Evolutionary conservation across 2,888 invertebrate species (phyloP).

Genomic region (Dryobota labecula): DNA sequence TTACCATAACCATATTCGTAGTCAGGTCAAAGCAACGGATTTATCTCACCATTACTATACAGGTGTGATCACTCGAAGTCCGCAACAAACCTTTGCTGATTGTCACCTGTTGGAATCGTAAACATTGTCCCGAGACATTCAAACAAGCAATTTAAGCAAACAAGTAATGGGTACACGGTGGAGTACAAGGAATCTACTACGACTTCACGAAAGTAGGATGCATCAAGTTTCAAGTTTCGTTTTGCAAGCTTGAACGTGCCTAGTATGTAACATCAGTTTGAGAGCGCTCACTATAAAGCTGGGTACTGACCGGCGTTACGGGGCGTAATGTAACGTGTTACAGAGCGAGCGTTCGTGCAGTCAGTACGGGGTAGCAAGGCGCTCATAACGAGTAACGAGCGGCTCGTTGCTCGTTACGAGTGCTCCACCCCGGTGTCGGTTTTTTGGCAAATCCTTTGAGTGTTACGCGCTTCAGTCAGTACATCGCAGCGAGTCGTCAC

Average conservation of each 20-base stretch:
- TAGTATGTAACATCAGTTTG: conserved; percentile 27
- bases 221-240: conserved; percentile 60
- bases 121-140: conserved; percentile 81
- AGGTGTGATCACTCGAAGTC: conserved; percentile 55
- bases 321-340: too few relatives aligned
- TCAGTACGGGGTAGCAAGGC: too few relatives aligned
- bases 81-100: conserved; percentile 74
- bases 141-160: conserved; percentile 77
- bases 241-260: conserved; percentile 46
- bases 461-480: too few relatives aligned
- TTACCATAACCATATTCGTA: not conserved
- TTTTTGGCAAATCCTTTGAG: too few relatives aligned
- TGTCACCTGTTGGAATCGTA: conserved; percentile 81
- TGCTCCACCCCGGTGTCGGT: too few relatives aligned
- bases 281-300: too few relatives aligned
- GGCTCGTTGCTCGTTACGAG: too few relatives aligned
- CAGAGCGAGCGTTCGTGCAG: too few relatives aligned
- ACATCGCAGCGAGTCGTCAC: too few relatives aligned
- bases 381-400: too few relatives aligned
- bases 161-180: conserved; percentile 67
- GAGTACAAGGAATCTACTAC: conserved; percentile 53
- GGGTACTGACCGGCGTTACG: too few relatives aligned
- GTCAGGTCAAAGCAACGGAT: conserved; percentile 1
- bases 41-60: conserved; percentile 43
- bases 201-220: conserved; percentile 41